Evolutionary conservation across 1,140 invertebrate species (phyloP), one percentile per base, ranked within the genome.

Genomic region (Sarcophaga peregrina): DNA sequence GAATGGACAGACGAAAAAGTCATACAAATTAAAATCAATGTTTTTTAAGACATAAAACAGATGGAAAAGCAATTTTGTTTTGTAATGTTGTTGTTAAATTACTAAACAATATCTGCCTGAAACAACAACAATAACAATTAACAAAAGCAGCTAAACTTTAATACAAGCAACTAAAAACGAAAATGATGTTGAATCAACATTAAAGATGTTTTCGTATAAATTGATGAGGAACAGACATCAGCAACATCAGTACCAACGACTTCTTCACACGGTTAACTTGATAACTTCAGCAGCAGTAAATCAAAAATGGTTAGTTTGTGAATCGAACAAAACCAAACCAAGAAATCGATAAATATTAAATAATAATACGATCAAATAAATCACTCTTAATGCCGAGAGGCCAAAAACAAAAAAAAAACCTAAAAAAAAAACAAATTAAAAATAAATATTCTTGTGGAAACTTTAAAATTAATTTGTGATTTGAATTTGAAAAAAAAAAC

Each of bases 201-300:
- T 4, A 48, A 48, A 45, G 46, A 76, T 76, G 47, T 50, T 50
- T 78, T 78, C 20, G 75, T 78, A 78, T 78, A 78, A 78, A 78
- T 78, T 78, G 50, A 78, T 78, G 47, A 50, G 17, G 5, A 47
- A 78, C 50, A 47, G 15, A 50, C 47, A 78, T 50, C 47, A 78
- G 48, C 75, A 78, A 50, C 75, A 78, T 78, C 75, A 78, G 75
- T 78, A 20, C 48, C 75, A 52, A 52, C 75, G 75, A 50, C 25
- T 78, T 50, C 75, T 50, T 78, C 48, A 17, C 10, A 52, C 75
- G 47, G 75, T 78, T 50, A 78, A 78, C 47, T 78, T 50, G 47
- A 48, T 25, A 20, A 6, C 20, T 8, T 50, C 13, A 78, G 25
- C n/a, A 50, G 5, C 8, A 20, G 25, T 47, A 47, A 76, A 76